Evolutionary conservation across 2,888 invertebrate genomes (phyloP).

Genomic region (Agrilus cyanescens): DNA sequence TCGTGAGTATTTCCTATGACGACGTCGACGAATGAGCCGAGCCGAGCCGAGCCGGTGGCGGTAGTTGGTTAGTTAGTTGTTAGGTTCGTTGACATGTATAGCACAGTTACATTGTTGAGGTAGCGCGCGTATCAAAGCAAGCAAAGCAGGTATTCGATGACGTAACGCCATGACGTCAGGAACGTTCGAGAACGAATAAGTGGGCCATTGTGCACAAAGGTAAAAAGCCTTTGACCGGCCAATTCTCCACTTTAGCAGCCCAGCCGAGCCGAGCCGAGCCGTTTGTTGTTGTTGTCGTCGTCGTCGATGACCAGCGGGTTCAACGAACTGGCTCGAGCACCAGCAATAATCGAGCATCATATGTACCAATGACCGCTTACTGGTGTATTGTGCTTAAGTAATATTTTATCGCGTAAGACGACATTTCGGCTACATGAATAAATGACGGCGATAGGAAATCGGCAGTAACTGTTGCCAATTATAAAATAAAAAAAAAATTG

Average conservation of each 20-base stretch:
- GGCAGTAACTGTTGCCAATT: too few species aligned
- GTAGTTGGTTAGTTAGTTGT: slow-evolving; percentile 1
- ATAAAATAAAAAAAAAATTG: too few species aligned
- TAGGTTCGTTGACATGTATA: slow-evolving; percentile 25
- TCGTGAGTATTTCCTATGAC: too few species aligned
- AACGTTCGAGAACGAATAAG: slow-evolving; percentile 27
- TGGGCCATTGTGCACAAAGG: slow-evolving; percentile 26
- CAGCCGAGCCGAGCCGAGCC: too few species aligned
- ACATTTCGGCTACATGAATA: too few species aligned
- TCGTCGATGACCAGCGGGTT: slow-evolving; percentile 8
- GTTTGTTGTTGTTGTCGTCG: too few species aligned
- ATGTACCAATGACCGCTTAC: too few species aligned
- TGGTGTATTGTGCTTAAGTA: too few species aligned
- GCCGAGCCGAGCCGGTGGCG: slow-evolving; percentile 1
- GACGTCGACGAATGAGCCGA: not conserved
- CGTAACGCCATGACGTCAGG: slow-evolving; percentile 30
- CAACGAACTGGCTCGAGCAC: slow-evolving; percentile 11
- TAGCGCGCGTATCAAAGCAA: slow-evolving; percentile 20
- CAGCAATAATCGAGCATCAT: too few species aligned
- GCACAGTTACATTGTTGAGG: slow-evolving; percentile 21
- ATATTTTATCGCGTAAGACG: too few species aligned
- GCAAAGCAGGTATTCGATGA: slow-evolving; percentile 24
- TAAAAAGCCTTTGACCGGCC: slow-evolving; percentile 41
- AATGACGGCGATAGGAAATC: too few species aligned
- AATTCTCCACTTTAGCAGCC: slow-evolving; percentile 12